Percentiles rank a stretch among this genome's conserved stretches.
Conservation (phyloP, 2,113 vertebrate species). For the Chionodraco myersi region DNA sequence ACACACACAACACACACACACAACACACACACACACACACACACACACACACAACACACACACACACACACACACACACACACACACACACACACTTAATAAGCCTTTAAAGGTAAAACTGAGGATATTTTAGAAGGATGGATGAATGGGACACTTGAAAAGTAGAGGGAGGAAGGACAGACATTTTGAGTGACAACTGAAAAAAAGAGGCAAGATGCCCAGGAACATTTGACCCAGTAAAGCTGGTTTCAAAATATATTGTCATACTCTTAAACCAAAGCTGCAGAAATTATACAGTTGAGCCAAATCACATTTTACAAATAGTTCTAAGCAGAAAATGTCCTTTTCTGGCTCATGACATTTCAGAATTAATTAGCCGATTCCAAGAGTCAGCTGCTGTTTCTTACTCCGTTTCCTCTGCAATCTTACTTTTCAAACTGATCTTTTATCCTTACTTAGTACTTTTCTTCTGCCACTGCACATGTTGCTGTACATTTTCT, state of each 20-base stretch:
- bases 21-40: too few species aligned
- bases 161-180: not conserved
- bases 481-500: not conserved
- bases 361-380: slow-evolving; percentile 26
- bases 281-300: slow-evolving; percentile 21
- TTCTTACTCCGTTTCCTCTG: not conserved
- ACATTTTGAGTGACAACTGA: slow-evolving; percentile 26
- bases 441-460: not conserved
- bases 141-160: slow-evolving; percentile 52
- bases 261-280: not conserved
- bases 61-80: too few species aligned
- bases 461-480: not conserved
- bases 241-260: not conserved
- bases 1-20: too few species aligned
- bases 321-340: not conserved
- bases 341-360: not conserved
- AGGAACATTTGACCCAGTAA: slow-evolving; percentile 26
- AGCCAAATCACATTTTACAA: slow-evolving; percentile 25
- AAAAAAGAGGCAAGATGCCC: slow-evolving; percentile 16
- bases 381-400: not conserved
- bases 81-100: slow-evolving; percentile 43
- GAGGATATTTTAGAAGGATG: slow-evolving; percentile 50
- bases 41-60: too few species aligned
- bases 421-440: not conserved
- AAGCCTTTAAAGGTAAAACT: slow-evolving; percentile 70